These are phyloP conservation scores for Calephelis perditalis DNA, from an alignment of 2,888 invertebrate species.

Conservation along the genomic window DNA sequence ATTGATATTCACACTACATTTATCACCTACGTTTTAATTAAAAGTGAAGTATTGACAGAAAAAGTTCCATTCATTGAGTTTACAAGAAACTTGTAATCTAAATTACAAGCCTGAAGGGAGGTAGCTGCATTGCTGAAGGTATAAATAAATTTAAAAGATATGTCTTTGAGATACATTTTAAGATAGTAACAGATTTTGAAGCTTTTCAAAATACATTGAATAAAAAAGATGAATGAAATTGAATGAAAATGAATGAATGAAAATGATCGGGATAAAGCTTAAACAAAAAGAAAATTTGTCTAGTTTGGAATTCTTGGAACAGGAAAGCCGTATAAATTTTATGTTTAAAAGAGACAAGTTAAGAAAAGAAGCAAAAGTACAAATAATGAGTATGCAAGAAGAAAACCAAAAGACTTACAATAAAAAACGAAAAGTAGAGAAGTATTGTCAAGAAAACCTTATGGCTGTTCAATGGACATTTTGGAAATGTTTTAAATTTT, in stretches of 20 bases:
- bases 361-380: conserved; percentile 26
- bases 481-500: too few relatives aligned
- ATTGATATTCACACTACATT: not conserved
- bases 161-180: conserved; percentile 29
- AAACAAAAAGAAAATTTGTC: conserved; percentile 24
- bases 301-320: conserved; percentile 31
- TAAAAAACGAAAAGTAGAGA: conserved; percentile 22
- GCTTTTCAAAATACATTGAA: too few relatives aligned
- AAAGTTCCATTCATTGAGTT: too few relatives aligned
- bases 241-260: conserved; percentile 36
- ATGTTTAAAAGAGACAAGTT: conserved; percentile 32
- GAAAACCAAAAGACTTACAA: conserved; percentile 25
- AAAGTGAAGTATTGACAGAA: too few relatives aligned
- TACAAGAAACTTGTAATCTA: too few relatives aligned
- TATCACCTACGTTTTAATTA: too few relatives aligned
- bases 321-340: conserved; percentile 35
- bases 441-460: not conserved
- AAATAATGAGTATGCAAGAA: conserved; percentile 25
- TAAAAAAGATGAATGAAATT: too few relatives aligned
- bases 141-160: conserved; percentile 31
- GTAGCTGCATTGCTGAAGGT: conserved; percentile 20
- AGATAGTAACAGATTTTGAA: conserved; percentile 1
- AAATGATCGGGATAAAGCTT: conserved; percentile 29
- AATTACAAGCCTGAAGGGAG: too few relatives aligned
- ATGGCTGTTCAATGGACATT: too few relatives aligned